A percentile compares a stretch with the other conserved stretches of the same genome.
These are phyloP conservation scores for Zaprionus taronus DNA, from an alignment of 1,140 invertebrate species.

Conservation along the genomic window DNA sequence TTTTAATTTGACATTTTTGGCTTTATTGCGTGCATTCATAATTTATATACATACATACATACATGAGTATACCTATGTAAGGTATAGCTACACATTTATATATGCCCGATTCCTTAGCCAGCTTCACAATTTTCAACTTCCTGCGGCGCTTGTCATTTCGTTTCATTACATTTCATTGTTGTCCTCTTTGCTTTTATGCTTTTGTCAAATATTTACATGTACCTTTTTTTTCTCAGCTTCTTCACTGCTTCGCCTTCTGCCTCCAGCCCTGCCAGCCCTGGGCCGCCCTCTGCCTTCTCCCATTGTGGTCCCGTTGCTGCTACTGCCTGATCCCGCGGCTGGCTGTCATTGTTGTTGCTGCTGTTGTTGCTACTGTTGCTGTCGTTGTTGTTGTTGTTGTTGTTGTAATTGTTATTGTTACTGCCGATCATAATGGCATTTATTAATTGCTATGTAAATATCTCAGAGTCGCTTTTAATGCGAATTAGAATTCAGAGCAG, in stretches of 20 bases:
- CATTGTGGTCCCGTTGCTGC: conserved; percentile 4
- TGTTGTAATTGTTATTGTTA: conserved; percentile 42
- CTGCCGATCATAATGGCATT: conserved; percentile 57
- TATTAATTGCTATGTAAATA: conserved; percentile 76
- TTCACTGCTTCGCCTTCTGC: neutral
- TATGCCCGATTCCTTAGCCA: neutral
- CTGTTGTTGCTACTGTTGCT: conserved; percentile 7
- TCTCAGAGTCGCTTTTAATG: conserved; percentile 52
- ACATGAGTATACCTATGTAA: conserved; percentile 1
- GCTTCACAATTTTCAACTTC: conserved; percentile 19
- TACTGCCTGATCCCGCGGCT: neutral
- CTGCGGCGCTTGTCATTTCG: conserved; percentile 67
- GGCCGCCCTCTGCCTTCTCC: conserved; percentile 3
- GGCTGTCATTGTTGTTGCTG: conserved; percentile 5
- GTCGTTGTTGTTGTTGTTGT: conserved; percentile 6
- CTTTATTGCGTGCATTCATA: conserved; percentile 66
- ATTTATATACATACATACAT: conserved; percentile 38
- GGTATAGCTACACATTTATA: neutral
- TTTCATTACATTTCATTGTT: conserved; percentile 75
- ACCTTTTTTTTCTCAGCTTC: conserved; percentile 45
- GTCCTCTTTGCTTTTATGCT: conserved; percentile 69
- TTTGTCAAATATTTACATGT: conserved; percentile 77
- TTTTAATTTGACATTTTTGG: conserved; percentile 62
- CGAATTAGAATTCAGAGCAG: conserved; percentile 48
- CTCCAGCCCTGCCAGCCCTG: neutral